These are phyloP conservation scores for Nerophis lumbriciformis DNA, from an alignment of 2,113 vertebrate species.

Conservation along the genomic window DNA sequence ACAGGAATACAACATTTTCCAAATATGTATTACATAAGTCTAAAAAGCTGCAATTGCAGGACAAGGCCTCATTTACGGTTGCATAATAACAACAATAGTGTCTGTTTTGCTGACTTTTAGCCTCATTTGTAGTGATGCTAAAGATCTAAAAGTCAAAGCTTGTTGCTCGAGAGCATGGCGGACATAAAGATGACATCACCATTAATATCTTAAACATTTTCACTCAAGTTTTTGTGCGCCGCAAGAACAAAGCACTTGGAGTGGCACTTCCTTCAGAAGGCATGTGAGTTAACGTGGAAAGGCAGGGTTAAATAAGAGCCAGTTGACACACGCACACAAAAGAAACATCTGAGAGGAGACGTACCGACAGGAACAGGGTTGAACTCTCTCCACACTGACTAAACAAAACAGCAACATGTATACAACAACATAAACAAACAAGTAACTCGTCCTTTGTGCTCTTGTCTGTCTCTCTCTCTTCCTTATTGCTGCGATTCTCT, in stretches of 20 bases:
- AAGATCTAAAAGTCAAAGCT: background rate
- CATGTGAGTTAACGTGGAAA: slow-evolving; percentile 46
- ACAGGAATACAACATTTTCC: too few species aligned
- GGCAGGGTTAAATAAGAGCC: slow-evolving; percentile 17
- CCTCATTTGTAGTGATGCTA: background rate
- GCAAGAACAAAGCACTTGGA: slow-evolving; percentile 21
- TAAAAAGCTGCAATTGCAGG: too few species aligned
- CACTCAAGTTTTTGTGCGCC: background rate
- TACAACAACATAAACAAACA: slow-evolving; percentile 10
- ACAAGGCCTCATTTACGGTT: too few species aligned
- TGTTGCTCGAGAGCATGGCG: background rate
- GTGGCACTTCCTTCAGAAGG: slow-evolving; percentile 45
- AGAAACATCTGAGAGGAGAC: slow-evolving; percentile 26
- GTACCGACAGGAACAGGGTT: slow-evolving; percentile 35
- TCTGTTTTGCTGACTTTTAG: background rate
- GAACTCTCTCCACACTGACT: slow-evolving; percentile 9
- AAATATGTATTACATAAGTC: too few species aligned
- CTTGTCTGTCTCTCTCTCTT: slow-evolving; percentile 18
- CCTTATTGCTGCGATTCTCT: slow-evolving; percentile 19
- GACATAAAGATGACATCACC: background rate
- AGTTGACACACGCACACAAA: slow-evolving; percentile 13
- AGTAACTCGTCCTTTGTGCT: slow-evolving; percentile 20
- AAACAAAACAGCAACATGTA: slow-evolving; percentile 19
- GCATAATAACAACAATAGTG: too few species aligned
- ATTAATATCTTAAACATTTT: too few species aligned